Evolutionary conservation across 2,113 vertebrate species (phyloP).

Genomic region (Gnathonemus longibarbis): DNA sequence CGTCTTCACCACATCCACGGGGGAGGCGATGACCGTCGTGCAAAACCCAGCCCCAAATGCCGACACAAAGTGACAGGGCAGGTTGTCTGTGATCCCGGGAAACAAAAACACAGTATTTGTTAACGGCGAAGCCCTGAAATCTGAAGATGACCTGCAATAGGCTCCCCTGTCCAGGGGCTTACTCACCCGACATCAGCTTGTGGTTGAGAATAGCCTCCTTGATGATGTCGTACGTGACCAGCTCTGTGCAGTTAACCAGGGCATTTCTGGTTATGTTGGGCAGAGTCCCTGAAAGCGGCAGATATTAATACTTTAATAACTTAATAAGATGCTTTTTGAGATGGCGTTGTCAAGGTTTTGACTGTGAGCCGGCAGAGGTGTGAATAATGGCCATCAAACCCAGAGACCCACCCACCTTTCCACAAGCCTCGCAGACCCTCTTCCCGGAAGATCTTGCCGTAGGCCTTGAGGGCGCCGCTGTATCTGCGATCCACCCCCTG

Average conservation of each 20-base stretch:
- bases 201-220: slow-evolving; percentile 72
- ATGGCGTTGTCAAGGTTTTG: neutral
- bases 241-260: slow-evolving; percentile 78
- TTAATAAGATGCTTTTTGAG: neutral
- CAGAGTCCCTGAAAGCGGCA: slow-evolving; percentile 59
- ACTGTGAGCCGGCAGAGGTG: neutral
- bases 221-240: slow-evolving; percentile 79
- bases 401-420: slow-evolving; percentile 63
- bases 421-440: slow-evolving; percentile 74
- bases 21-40: slow-evolving; percentile 73
- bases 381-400: neutral
- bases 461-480: slow-evolving; percentile 74
- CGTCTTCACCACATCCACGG: slow-evolving; percentile 77
- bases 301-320: neutral
- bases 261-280: slow-evolving; percentile 78
- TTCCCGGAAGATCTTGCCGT: slow-evolving; percentile 68
- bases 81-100: slow-evolving; percentile 58
- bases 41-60: slow-evolving; percentile 74
- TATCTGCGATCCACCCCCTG: slow-evolving; percentile 65
- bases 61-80: slow-evolving; percentile 73
- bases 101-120: neutral
- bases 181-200: slow-evolving; percentile 68
- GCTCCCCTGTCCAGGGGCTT: neutral
- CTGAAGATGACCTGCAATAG: neutral
- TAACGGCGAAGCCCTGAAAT: neutral